A percentile compares a stretch with the other conserved stretches of the same genome.
Evolutionary conservation across 2,113 vertebrate species (phyloP).

Genomic region (Nestor notabilis): DNA sequence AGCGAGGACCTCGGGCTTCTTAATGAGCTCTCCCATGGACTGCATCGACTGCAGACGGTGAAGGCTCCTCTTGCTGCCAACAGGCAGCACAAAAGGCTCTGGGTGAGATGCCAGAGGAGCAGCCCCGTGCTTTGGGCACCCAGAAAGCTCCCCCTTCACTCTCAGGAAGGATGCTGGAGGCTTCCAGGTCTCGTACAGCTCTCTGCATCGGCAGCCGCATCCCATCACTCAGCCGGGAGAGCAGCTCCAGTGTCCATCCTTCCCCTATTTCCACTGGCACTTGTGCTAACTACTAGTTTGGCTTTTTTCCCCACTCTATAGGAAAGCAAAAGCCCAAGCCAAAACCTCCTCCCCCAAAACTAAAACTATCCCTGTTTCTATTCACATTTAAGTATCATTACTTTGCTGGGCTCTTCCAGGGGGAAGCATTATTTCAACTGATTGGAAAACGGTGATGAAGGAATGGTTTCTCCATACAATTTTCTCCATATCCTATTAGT

Average conservation of each 20-base stretch:
- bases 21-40: neutral
- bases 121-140: neutral
- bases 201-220: neutral
- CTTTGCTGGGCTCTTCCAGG: constrained; percentile 42
- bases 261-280: fast-evolving
- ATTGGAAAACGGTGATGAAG: constrained; percentile 74
- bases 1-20: neutral
- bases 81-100: neutral
- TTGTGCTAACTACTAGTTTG: fast-evolving
- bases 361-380: neutral
- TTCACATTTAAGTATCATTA: constrained; percentile 14
- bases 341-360: neutral
- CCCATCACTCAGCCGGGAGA: neutral
- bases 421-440: constrained; percentile 76
- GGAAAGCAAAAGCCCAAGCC: neutral
- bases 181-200: neutral
- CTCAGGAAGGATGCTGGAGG: neutral
- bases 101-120: neutral
- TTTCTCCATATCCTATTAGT: constrained; percentile 82
- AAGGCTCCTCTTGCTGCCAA: neutral
- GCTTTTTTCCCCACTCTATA: neutral
- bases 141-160: neutral
- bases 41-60: fast-evolving
- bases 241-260: neutral
- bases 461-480: constrained; percentile 72